These are phyloP conservation scores for Micropoecilia bifurca DNA, from an alignment of 2,797 vertebrate species.

Conservation along the genomic window DNA sequence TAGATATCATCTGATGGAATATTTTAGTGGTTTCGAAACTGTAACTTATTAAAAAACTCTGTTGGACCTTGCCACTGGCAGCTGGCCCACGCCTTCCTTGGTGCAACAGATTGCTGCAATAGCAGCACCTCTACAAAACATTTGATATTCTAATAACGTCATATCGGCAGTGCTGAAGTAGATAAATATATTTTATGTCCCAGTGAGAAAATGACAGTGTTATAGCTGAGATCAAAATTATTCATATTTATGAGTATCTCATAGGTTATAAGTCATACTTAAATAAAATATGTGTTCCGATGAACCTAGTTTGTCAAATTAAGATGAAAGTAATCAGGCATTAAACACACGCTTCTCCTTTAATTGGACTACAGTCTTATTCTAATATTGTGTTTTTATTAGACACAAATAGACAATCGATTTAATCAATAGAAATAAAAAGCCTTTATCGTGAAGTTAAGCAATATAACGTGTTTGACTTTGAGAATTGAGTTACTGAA, in stretches of 20 bases:
- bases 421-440: not conserved
- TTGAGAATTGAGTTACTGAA: too few species aligned
- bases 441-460: not conserved
- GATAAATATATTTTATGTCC: not conserved
- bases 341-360: not conserved
- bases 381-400: not conserved
- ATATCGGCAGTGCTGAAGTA: not conserved
- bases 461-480: too few species aligned
- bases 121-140: not conserved
- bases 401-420: not conserved
- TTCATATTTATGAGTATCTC: not conserved
- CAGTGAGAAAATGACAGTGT: not conserved
- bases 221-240: not conserved
- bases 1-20: not conserved
- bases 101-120: not conserved
- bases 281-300: not conserved
- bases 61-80: not conserved
- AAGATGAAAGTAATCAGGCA: not conserved
- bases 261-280: not conserved
- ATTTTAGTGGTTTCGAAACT: not conserved
- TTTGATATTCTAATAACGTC: not conserved
- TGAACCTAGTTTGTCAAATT: not conserved
- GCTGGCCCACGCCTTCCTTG: not conserved
- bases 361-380: not conserved
- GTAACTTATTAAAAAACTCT: constrained; percentile 1